Evolutionary conservation across 2,113 vertebrate genomes (phyloP), one percentile per base, ranked within the genome.

Genomic region (Trogon melanurus): DNA sequence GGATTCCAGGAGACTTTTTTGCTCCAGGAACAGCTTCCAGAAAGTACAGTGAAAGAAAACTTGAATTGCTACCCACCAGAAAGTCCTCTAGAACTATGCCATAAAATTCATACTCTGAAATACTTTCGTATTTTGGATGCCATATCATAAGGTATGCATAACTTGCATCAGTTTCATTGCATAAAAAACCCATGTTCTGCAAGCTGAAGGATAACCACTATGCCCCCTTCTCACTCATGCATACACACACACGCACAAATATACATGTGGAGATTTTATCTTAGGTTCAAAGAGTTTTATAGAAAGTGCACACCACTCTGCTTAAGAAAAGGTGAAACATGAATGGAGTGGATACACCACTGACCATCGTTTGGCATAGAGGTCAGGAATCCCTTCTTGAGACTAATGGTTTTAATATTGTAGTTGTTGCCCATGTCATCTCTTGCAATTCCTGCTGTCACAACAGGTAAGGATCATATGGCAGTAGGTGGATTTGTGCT

Each of bases 241-340:
- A 8, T 18, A 21, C 3, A 20, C 13, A 13, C 14, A 14, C 0
- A 1, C 9, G 10, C 4, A 15, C 10, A 62, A 7, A 73, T 3
- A 48, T 2, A n/a, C 3, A 38, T 1, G 5, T 36, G 4, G 11
- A 73, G 53, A 20, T 51, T 88, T 91, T 58, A 25, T 56, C 38
- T 62, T 47, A 27, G 3, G 6, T 79, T 71, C 15, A 74, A 79
- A 70, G 19, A 81, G 30, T 6, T 83, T 82, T 25, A 34, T 4
- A 23, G 11, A 76, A 88, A 64, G 29, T 5, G 4, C 16, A 36
- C 6, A 60, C 10, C 6, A n/a, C 4, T 19, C 18, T 50, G 8
- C 18, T 56, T 23, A 85, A 34, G 16, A 67, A 69, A 85, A 85
- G 4, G 9, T 16, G 10, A 82, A 23, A 18, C 3, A 2, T 69